Evolutionary conservation across 2,797 vertebrate genomes (phyloP).

Genomic region (Bufotes viridis): DNA sequence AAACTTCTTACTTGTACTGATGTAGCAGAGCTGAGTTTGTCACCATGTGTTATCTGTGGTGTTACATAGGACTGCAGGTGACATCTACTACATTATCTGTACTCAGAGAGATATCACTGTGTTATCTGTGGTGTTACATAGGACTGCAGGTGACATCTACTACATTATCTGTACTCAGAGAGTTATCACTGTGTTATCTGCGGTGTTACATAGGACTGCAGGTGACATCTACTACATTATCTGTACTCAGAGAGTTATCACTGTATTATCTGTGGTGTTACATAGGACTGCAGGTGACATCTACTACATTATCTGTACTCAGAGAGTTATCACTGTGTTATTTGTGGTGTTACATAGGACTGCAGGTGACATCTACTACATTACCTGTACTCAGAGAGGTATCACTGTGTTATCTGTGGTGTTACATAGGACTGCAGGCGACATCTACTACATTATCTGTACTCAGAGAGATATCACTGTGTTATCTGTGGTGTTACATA

Average conservation of each 20-base stretch:
- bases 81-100: background rate
- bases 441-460: background rate
- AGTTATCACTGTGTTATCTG: too few species aligned
- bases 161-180: background rate
- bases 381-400: background rate
- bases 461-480: background rate
- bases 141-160: background rate
- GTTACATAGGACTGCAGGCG: slow-evolving; percentile 6
- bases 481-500: background rate
- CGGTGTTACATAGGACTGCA: slow-evolving; percentile 8
- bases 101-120: background rate
- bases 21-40: background rate
- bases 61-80: slow-evolving; percentile 9
- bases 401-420: too few species aligned
- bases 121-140: background rate
- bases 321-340: background rate
- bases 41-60: background rate
- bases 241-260: background rate
- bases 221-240: background rate
- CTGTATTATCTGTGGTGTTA: background rate
- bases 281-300: background rate
- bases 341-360: background rate
- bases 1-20: background rate
- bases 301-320: background rate
- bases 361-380: background rate